Evolutionary conservation across 2,797 vertebrate species (phyloP), one percentile per base, ranked within the genome.

Genomic region (Spea hammondii): DNA sequence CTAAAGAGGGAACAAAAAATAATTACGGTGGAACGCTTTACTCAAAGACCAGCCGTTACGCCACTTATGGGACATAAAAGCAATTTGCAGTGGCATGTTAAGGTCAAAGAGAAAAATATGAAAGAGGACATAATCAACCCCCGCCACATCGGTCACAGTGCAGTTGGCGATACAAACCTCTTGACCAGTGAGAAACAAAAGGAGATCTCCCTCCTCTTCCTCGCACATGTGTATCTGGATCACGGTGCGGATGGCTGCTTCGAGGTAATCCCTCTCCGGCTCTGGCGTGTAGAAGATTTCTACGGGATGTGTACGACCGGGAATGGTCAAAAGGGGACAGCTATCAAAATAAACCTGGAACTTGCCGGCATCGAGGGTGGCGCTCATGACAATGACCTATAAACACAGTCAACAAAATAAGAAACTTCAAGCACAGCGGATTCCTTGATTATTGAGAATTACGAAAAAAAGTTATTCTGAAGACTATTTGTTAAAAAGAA

Each of bases 211-310:
- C 84, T 97, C 96, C 4, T 96, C 97, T 55, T 92, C 95, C 88
- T 98, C 97, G 79, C 96, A 98, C 97, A 98, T 98, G 83, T 98
- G 97, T 86, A 98, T 96, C 76, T 98, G 97, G 75, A 98, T 96
- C 72, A 98, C 95, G 0, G 96, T 98, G 85, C 96, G 93, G 85
- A 99, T 97, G 80, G 97, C 96, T 4, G 97, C 96, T 90, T 98
- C 97, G 74, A 99, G 92, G 88, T 98, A 98, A 90, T 98, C 97
- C 50, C 97, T 91, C 88, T 98, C 96, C 0, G 96, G 97, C 84
- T 98, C 96, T 0, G 96, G 96, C 12, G 96, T 98, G 90, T 98
- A 99, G 88, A 98, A 98, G 82, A 98, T 98, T 92, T 99, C 97
- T 85, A 99, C 96, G 5, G 96, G 96, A 88, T 99, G 97, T 0